Evolutionary conservation across 2,888 invertebrate genomes (phyloP), one percentile per base, ranked within the genome.

Genomic region (Troglohyphantes excavatus): DNA sequence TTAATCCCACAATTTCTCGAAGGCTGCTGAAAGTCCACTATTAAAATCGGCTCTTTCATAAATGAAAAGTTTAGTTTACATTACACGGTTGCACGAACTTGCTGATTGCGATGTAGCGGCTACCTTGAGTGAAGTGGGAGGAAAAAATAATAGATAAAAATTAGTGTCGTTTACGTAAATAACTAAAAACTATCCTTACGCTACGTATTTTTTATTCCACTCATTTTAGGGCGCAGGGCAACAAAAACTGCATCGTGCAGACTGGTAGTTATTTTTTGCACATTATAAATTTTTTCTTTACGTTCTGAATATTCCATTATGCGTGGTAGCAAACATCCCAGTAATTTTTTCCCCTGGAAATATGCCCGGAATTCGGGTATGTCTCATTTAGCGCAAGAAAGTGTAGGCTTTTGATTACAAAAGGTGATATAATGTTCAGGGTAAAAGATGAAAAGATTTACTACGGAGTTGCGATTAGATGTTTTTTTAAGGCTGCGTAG

Each of bases 61-160:
- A 61, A 82, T 72, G 61, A 72, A 82, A 72, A 70, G 59, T 82
- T 82, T 82, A 82, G 70, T 59, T 82, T 72, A n/a, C 82, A 82
- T 82, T 70, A 82, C 82, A 70, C 72, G 82, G 39, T 72, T 59
- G 61, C 82, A 61, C 70, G 70, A 46, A 76, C 27, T 27, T 29
- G 29, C 19, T 73, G 46, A 61, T 59, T 76, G 75, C 75, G 61
- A 76, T 6, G 33, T 33, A 6, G 33, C 3, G 33, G 33, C 9
- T 6, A 17, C 61, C 19, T 6, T n/a, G 26, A 46, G 26, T 46
- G 26, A 7, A n/a, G 26, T 5, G 70, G 39, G 29, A 23, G 13
- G 46, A n/a, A 59, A 81, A 70, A 61, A 39, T 33, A 33, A 33
- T 33, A 33, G 23, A 33, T 23, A 59, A 59, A 82, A 82, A 82